Percentiles rank a stretch among this genome's conserved stretches.
phyloP scores from a whole-genome alignment of 37 sponge, comb jelly and placozoan genomes.

The Lycopodina hypogea region DNA sequence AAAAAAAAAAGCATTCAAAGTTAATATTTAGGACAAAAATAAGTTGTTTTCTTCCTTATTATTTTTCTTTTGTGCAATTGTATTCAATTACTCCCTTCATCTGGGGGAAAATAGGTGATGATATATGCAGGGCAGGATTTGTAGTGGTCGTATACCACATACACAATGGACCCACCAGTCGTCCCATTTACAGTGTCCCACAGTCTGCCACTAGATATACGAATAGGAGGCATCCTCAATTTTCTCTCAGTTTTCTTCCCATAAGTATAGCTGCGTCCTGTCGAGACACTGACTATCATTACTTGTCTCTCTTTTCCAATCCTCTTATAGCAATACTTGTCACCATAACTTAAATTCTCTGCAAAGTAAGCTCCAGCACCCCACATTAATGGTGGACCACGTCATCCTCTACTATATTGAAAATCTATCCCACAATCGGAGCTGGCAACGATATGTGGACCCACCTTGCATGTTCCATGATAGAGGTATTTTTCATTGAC shows the following conservation, averaged over 20 bases:
- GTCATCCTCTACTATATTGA: slow-evolving; percentile 41
- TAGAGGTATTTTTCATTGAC: slow-evolving; percentile 58
- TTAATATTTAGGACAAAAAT: too few species aligned
- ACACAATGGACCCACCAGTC: slow-evolving; percentile 59
- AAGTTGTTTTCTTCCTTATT: too few species aligned
- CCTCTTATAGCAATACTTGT: slow-evolving; percentile 24
- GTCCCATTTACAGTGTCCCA: slow-evolving; percentile 78
- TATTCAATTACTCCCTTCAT: too few species aligned
- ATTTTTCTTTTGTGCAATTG: too few species aligned
- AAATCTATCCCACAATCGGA: slow-evolving; percentile 73
- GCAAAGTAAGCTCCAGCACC: slow-evolving; percentile 85
- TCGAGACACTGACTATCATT: slow-evolving; percentile 50
- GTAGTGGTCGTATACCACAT: slow-evolving; percentile 76
- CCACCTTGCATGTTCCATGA: slow-evolving; percentile 61
- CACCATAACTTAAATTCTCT: slow-evolving; percentile 71
- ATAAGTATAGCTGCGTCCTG: slow-evolving; percentile 32
- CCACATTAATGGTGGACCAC: slow-evolving; percentile 30
- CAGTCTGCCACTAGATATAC: background rate
- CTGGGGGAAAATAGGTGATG: slow-evolving; percentile 49
- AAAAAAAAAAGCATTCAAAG: too few species aligned
- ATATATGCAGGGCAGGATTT: slow-evolving; percentile 80
- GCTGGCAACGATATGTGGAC: slow-evolving; percentile 31
- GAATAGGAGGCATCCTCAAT: slow-evolving; percentile 10
- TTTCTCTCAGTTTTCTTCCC: background rate
- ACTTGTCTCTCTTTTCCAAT: slow-evolving; percentile 35